Conservation (phyloP, 2,888 invertebrate species). For the Acheta domesticus region DNA sequence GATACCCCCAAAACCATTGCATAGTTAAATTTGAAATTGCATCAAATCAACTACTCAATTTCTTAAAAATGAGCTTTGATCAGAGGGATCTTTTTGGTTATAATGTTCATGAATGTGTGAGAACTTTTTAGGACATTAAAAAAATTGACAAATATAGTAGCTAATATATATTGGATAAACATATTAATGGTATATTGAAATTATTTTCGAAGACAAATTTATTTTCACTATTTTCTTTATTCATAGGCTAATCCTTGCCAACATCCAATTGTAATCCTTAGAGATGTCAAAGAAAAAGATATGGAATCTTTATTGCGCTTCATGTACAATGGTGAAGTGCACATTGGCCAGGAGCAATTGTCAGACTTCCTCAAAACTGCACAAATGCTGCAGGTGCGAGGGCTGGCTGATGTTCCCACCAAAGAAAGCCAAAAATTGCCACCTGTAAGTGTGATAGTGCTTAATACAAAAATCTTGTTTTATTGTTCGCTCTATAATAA, state of each 20-base stretch:
- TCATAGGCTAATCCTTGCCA: constrained; percentile 77
- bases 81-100: too few relatives aligned
- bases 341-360: constrained; percentile 82
- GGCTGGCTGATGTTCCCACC: constrained; percentile 73
- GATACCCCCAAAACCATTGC: neutral
- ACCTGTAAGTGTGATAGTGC: constrained; percentile 56
- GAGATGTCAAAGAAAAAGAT: constrained; percentile 80
- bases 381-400: constrained; percentile 81
- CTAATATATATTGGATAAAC: too few relatives aligned
- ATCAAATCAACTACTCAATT: neutral
- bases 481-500: neutral
- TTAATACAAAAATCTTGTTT: neutral
- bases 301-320: constrained; percentile 84
- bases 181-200: too few relatives aligned
- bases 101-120: too few relatives aligned
- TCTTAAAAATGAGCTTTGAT: neutral
- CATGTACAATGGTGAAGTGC: constrained; percentile 90
- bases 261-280: constrained; percentile 83
- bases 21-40: neutral
- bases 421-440: constrained; percentile 64
- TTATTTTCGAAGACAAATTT: too few relatives aligned
- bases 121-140: too few relatives aligned
- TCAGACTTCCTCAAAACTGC: constrained; percentile 83
- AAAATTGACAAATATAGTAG: too few relatives aligned
- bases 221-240: neutral